These are phyloP conservation scores for Nasonia oneida DNA, from an alignment of 2,888 invertebrate species.

Conservation along the genomic window DNA sequence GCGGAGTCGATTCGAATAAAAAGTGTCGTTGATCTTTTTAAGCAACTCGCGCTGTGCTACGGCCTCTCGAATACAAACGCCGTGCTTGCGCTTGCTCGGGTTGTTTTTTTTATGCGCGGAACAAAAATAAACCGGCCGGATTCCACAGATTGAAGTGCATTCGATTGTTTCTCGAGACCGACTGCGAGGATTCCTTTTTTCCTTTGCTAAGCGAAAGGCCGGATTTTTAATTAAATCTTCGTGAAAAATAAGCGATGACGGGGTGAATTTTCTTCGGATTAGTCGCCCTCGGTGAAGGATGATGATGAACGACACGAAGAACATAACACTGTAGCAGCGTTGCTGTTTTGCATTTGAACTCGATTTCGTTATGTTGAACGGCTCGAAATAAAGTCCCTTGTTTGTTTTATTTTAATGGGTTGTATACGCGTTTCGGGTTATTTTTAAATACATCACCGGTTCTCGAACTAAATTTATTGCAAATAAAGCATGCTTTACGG, in stretches of 20 bases:
- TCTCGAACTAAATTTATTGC: slow-evolving; percentile 5
- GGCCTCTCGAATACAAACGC: slow-evolving; percentile 23
- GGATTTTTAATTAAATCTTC: not conserved
- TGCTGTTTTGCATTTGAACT: not conserved
- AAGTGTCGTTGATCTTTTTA: slow-evolving; percentile 24
- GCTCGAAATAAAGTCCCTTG: not conserved
- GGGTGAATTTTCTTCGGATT: not conserved
- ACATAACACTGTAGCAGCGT: not conserved
- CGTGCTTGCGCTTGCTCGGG: slow-evolving; percentile 26
- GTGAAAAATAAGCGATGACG: not conserved
- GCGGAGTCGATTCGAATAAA: not conserved
- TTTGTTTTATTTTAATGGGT: slow-evolving; percentile 28
- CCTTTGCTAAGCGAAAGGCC: not conserved
- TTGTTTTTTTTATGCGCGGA: slow-evolving; percentile 26
- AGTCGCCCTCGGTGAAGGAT: not conserved
- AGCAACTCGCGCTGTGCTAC: not conserved
- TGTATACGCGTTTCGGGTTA: not conserved
- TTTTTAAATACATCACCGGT: slow-evolving; percentile 10
- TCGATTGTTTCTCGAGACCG: slow-evolving; percentile 31
- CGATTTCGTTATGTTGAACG: slow-evolving; percentile 1
- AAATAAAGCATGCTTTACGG: slow-evolving; percentile 5
- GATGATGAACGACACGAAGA: not conserved
- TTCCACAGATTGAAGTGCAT: slow-evolving; percentile 51
- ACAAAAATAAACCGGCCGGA: slow-evolving; percentile 55
- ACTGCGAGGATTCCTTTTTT: not conserved